These are phyloP conservation scores for Clarias pachynema DNA, from an alignment of 2,797 vertebrate genomes.

Conservation along the genomic window DNA sequence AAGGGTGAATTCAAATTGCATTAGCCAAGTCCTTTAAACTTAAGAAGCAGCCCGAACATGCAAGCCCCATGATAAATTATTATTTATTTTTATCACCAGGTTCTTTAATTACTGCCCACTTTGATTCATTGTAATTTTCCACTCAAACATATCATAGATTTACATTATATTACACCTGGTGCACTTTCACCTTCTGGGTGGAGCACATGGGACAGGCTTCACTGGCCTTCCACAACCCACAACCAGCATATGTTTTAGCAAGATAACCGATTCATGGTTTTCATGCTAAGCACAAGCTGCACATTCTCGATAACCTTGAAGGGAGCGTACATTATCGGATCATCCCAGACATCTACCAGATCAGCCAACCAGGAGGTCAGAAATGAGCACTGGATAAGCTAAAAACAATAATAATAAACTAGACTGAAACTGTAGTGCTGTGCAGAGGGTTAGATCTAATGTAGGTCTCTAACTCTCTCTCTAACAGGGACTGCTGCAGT, in stretches of 20 bases:
- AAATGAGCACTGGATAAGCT: background rate
- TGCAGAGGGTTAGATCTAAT: background rate
- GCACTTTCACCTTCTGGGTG: conserved; percentile 10
- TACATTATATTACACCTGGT: background rate
- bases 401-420: background rate
- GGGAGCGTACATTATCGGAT: conserved; percentile 20
- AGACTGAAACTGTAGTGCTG: no score
- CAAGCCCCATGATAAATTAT: background rate
- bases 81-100: background rate
- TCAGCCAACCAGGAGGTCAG: conserved; percentile 21
- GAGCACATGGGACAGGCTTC: conserved; percentile 1
- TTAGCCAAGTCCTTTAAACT: background rate
- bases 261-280: conserved; percentile 15
- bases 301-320: conserved; percentile 18
- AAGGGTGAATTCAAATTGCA: background rate
- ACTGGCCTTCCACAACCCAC: conserved; percentile 8
- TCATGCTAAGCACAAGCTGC: conserved; percentile 22
- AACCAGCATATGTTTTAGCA: background rate
- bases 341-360: conserved; percentile 28
- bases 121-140: background rate
- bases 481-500: background rate
- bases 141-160: background rate
- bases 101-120: background rate
- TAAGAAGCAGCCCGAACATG: background rate
- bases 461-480: no score